These are phyloP conservation scores for Sipha maydis DNA, from an alignment of 2,888 invertebrate genomes.

Conservation along the genomic window DNA sequence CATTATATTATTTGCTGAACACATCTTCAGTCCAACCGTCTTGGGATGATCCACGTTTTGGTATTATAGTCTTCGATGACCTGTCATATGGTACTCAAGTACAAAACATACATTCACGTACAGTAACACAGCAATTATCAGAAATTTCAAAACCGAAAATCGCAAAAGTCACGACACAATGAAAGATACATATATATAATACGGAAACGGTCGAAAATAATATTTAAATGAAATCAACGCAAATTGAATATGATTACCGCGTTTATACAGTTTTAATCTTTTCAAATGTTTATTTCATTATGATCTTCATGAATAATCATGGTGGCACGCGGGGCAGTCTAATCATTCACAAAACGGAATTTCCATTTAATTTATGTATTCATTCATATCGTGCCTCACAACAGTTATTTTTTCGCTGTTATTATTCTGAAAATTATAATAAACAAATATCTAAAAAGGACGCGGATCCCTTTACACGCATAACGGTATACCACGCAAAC, in stretches of 20 bases:
- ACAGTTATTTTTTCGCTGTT: background rate
- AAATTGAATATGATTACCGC: background rate
- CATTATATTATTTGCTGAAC: too few species aligned
- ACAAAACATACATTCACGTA: background rate
- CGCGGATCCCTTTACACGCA: background rate
- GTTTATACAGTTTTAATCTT: constrained; percentile 12
- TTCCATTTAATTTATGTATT: constrained; percentile 20
- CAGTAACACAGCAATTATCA: too few species aligned
- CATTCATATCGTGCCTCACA: background rate
- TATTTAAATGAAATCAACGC: background rate
- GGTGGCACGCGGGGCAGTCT: background rate
- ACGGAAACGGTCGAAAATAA: background rate
- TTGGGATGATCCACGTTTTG: too few species aligned
- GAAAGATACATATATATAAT: too few species aligned
- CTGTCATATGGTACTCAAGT: background rate
- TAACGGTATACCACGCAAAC: background rate
- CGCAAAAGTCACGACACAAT: too few species aligned
- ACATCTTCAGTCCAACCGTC: too few species aligned
- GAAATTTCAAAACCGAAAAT: too few species aligned
- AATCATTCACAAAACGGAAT: background rate
- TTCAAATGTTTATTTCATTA: too few species aligned
- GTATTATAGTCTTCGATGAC: background rate
- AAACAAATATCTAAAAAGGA: too few species aligned
- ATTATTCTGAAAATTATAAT: background rate
- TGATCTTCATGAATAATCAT: constrained; percentile 18